These are phyloP conservation scores for Labeo calbasu DNA, from an alignment of 2,797 vertebrate species.

Conservation along the genomic window DNA sequence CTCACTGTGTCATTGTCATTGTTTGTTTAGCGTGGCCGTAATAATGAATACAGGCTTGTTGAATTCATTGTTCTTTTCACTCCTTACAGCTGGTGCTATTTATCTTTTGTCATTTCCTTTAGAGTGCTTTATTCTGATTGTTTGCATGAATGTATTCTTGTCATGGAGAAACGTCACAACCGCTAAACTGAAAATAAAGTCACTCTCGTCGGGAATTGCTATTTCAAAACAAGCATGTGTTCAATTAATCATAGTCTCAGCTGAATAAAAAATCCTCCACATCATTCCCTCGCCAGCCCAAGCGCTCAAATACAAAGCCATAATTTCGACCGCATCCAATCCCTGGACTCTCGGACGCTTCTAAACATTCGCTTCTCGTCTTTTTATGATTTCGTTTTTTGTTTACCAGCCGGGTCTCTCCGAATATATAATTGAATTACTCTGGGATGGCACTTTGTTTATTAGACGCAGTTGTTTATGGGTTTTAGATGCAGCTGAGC, in stretches of 20 bases:
- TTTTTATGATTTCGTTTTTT: conserved; percentile 26
- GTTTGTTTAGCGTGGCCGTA: not conserved
- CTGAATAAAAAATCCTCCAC: conserved; percentile 35
- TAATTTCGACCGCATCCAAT: conserved; percentile 51
- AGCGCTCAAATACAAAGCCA: conserved; percentile 29
- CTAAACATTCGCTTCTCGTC: conserved; percentile 10
- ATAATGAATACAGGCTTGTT: conserved; percentile 16
- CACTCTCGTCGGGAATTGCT: conserved; percentile 48
- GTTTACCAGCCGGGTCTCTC: conserved; percentile 37
- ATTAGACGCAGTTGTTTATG: conserved; percentile 52
- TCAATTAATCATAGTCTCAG: conserved; percentile 60
- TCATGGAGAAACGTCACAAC: conserved; percentile 33
- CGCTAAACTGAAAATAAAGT: conserved; percentile 43
- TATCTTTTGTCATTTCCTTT: conserved; percentile 38
- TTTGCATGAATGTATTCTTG: conserved; percentile 46
- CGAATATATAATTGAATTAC: conserved; percentile 58
- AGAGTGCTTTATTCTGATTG: conserved; percentile 39
- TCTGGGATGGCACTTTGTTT: conserved; percentile 40
- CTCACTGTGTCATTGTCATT: not conserved
- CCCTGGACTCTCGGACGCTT: conserved; percentile 40
- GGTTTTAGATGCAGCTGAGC: conserved; percentile 32
- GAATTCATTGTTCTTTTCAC: conserved; percentile 15
- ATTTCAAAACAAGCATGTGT: conserved; percentile 60
- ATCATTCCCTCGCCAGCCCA: conserved; percentile 30
- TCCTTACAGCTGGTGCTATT: conserved; percentile 26